A percentile compares a stretch with the other conserved stretches of the same genome.
Evolutionary conservation across 2,888 invertebrate species (phyloP).

Genomic region (Seira ritae): DNA sequence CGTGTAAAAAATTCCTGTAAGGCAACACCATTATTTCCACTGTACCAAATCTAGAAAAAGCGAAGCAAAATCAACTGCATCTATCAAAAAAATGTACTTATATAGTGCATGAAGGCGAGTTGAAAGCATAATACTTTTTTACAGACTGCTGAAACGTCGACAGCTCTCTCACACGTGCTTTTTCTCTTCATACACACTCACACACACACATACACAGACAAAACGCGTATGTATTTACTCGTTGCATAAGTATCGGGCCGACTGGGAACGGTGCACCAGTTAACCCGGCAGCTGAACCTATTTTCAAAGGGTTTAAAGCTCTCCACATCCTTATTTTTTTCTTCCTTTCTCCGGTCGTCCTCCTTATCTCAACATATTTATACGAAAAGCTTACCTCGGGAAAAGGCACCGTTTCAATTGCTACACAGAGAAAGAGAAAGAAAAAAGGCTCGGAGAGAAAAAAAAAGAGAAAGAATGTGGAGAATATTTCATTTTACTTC

Average conservation of each 20-base stretch:
- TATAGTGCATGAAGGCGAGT: conserved; percentile 49
- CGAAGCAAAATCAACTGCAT: conserved; percentile 25
- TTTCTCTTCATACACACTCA: conserved; percentile 14
- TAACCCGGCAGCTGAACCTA: background rate
- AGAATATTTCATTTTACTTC: conserved; percentile 47
- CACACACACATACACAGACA: conserved; percentile 23
- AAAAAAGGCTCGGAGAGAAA: conserved; percentile 4
- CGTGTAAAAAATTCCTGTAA: too few species aligned
- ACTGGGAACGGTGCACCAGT: background rate
- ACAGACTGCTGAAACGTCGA: conserved; percentile 60
- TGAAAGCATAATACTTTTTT: conserved; percentile 50
- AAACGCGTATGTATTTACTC: background rate
- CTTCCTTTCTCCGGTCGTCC: background rate
- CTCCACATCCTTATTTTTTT: background rate
- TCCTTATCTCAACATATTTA: conserved; percentile 11
- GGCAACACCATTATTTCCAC: background rate
- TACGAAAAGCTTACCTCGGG: conserved; percentile 1
- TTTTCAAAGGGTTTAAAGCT: background rate
- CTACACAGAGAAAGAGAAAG: conserved; percentile 33
- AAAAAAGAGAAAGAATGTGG: conserved; percentile 37
- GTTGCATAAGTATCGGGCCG: background rate
- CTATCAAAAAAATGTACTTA: conserved; percentile 60
- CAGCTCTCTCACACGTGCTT: conserved; percentile 60
- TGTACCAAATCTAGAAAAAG: background rate
- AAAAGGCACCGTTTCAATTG: conserved; percentile 34